Base-by-base conservation (phyloP, 2,888 invertebrate species). In the Nomada fucata region DNA sequence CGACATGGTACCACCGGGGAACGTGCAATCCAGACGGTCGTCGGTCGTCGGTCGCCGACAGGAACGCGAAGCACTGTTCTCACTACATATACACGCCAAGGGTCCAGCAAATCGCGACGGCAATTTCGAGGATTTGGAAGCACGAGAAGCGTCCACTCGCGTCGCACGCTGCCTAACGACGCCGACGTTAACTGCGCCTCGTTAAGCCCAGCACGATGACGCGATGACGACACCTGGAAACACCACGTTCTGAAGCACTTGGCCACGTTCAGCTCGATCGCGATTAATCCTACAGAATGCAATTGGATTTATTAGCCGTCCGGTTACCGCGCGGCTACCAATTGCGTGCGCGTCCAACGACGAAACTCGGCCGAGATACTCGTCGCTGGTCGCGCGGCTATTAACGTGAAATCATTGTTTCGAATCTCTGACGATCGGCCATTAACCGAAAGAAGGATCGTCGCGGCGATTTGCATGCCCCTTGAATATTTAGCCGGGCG, bases 111-210 rank as follows among this genome's bases (percentile, higher is more conserved):
- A 78, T 61, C 71, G 71, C 47, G 52, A 68, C 73, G 60, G 53
- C 70, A 65, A 63, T 81, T 69, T 82, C 68, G 76, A 68, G 76
- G 76, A 59, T 72, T 73, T 15, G 61, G 59, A 50, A 55, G 60
- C 36, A 42, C 74, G 55, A 64, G 59, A 29, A 50, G 52, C 77
- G 78, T 76, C 75, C 76, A 76, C 79, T 76, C 53, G 64, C 72
- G 63, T 63, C 59, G 75, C 50, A 50, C 76, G 73, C 78, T 76
- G 71, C 83, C 76, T 85, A 89, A 89, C 85, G 84, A 85, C 76
- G 78, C 67, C 71, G 69, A 70, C 77, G 85, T 83, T 87, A 86
- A 89, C 88, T 85, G 84, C 78, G 72, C 82, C 87, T 87, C 88
- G 87, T 89, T 89, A 86, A 82, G 72, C 80, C 53, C 57, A 20